Percentiles rank a stretch among this genome's conserved stretches.
These are phyloP conservation scores for Chionodraco myersi DNA, from an alignment of 2,113 vertebrate genomes.

Conservation along the genomic window DNA sequence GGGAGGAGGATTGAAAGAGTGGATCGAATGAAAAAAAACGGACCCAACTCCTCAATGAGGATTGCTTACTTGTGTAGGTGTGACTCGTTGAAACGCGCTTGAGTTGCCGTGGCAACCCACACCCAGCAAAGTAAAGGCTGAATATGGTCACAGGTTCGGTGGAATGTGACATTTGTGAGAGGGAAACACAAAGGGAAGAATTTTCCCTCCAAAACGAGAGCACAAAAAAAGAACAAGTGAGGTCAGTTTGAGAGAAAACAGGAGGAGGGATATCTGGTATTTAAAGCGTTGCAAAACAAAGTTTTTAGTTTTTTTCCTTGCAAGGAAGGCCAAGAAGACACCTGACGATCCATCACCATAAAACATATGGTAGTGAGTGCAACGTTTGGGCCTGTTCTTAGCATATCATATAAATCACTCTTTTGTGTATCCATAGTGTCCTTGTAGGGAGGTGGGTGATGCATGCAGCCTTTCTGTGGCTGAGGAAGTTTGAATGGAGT, in stretches of 20 bases:
- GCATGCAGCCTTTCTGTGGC: constrained; percentile 34
- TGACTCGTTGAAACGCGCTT: constrained; percentile 22
- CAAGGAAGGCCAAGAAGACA: too few relatives aligned
- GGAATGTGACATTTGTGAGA: constrained; percentile 70
- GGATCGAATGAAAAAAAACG: constrained; percentile 4
- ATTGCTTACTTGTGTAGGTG: constrained; percentile 62
- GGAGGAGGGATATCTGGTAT: constrained; percentile 52
- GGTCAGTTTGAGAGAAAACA: constrained; percentile 16
- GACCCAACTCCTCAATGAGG: constrained; percentile 47
- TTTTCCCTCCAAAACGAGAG: constrained; percentile 59
- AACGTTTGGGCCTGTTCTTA: background rate
- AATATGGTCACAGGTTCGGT: constrained; percentile 48
- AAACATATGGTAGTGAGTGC: background rate
- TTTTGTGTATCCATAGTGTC: constrained; percentile 28
- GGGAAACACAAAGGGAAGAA: constrained; percentile 51
- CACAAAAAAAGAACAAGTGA: constrained; percentile 16
- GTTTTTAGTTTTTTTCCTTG: too few relatives aligned
- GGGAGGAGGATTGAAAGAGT: constrained; percentile 50
- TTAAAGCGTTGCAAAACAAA: background rate
- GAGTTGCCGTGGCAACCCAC: constrained; percentile 56
- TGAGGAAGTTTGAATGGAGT: constrained; percentile 34
- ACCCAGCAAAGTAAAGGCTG: constrained; percentile 44
- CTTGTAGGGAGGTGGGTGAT: constrained; percentile 11
- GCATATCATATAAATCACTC: constrained; percentile 15
- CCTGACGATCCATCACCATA: background rate